Conservation (phyloP, 2,797 vertebrate genomes). For the Aldrovandia affinis region DNA sequence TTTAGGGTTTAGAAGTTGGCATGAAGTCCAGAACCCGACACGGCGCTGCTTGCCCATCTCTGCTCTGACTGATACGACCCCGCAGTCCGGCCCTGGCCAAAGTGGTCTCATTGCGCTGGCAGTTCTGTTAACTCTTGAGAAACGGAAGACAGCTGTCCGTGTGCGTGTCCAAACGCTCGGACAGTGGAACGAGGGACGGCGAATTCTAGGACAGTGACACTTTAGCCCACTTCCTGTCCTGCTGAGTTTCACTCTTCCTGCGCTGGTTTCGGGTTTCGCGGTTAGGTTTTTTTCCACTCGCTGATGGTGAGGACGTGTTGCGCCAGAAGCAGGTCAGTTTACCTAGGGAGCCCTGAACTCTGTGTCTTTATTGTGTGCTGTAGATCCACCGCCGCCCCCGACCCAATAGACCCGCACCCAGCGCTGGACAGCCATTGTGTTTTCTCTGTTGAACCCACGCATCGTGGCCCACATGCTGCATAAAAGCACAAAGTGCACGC, state of each 20-base stretch:
- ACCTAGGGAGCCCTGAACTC: background rate
- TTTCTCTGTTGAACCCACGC: background rate
- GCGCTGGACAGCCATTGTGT: background rate
- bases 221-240: background rate
- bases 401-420: background rate
- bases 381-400: background rate
- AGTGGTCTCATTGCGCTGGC: background rate
- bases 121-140: too few species aligned
- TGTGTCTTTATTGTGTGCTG: background rate
- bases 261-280: constrained; percentile 1
- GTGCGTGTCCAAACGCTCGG: background rate
- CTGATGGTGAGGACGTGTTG: background rate
- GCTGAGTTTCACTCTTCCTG: background rate
- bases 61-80: too few species aligned
- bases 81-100: too few species aligned
- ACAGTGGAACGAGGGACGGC: background rate
- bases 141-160: too few species aligned
- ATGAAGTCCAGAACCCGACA: too few species aligned
- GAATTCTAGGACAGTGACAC: background rate
- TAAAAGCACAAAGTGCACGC: background rate
- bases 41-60: too few species aligned
- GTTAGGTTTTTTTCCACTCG: constrained; percentile 6
- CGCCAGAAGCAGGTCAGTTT: background rate
- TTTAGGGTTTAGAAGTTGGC: too few species aligned
- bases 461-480: background rate